phyloP scores from a whole-genome alignment of 1,140 invertebrate genomes.

The Bombus picipes region DNA sequence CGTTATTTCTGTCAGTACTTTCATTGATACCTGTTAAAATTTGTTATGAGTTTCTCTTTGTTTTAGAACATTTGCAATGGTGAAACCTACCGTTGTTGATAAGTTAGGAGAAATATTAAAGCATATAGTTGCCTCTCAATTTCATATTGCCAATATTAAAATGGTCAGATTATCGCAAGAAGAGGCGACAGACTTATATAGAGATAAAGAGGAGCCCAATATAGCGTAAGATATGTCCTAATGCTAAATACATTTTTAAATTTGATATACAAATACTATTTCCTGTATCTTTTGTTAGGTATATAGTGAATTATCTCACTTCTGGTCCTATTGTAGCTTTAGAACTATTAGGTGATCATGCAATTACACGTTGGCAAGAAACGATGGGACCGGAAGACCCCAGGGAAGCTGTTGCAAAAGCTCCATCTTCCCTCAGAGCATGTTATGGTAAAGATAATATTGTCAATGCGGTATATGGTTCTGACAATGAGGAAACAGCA shows the following conservation, averaged over 20 bases:
- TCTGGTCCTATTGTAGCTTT: slow-evolving; percentile 88
- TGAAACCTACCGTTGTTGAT: slow-evolving; percentile 88
- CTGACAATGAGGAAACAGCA: slow-evolving; percentile 84
- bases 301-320: slow-evolving; percentile 86
- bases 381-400: slow-evolving; percentile 88
- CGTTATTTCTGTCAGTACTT: not conserved
- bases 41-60: slow-evolving; percentile 19
- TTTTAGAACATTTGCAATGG: slow-evolving; percentile 89
- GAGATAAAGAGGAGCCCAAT: slow-evolving; percentile 84
- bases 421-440: slow-evolving; percentile 87
- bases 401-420: slow-evolving; percentile 83
- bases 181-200: slow-evolving; percentile 85
- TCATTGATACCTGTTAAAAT: not conserved
- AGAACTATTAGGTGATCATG: slow-evolving; percentile 90
- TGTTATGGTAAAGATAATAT: slow-evolving; percentile 89
- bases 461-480: slow-evolving; percentile 89
- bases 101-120: slow-evolving; percentile 90
- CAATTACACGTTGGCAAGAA: slow-evolving; percentile 85
- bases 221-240: slow-evolving; percentile 83
- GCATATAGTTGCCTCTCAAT: slow-evolving; percentile 85
- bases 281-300: slow-evolving; percentile 71
- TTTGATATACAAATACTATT: not conserved
- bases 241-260: not conserved
- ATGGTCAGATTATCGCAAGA: slow-evolving; percentile 86
- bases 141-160: slow-evolving; percentile 88